Evolutionary conservation across 2,113 vertebrate genomes (phyloP).

Genomic region (Hiodon alosoides): DNA sequence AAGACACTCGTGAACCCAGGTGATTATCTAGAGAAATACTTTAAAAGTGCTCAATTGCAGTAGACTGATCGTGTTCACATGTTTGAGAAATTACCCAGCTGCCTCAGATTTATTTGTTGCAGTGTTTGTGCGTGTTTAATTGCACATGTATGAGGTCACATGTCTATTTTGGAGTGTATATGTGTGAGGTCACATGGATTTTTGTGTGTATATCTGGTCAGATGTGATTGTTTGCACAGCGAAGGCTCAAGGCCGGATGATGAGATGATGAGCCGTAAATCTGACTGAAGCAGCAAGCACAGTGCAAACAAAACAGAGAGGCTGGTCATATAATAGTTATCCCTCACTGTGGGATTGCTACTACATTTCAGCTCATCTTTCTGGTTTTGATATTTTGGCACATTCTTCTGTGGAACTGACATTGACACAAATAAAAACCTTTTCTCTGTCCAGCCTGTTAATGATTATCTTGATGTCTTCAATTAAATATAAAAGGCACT

Average conservation of each 20-base stretch:
- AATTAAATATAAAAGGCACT: constrained; percentile 74
- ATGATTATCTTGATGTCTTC: constrained; percentile 68
- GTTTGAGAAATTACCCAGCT: too few relatives aligned
- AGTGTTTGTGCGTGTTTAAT: not conserved
- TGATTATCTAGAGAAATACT: too few relatives aligned
- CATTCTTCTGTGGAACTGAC: constrained; percentile 38
- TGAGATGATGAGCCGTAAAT: constrained; percentile 45
- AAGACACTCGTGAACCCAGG: too few relatives aligned
- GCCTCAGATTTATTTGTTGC: too few relatives aligned
- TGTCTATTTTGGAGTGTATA: not conserved
- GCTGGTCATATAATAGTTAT: constrained; percentile 30
- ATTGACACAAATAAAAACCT: constrained; percentile 23
- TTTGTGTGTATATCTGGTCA: not conserved
- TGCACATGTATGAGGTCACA: not conserved
- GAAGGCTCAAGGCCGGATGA: constrained; percentile 26
- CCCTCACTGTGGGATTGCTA: too few relatives aligned
- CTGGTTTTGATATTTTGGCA: constrained; percentile 23
- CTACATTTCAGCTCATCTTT: too few relatives aligned
- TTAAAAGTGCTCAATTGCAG: too few relatives aligned
- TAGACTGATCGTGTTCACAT: too few relatives aligned
- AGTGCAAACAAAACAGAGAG: constrained; percentile 40
- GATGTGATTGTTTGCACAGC: too few relatives aligned
- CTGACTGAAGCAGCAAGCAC: constrained; percentile 61
- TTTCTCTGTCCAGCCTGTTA: constrained; percentile 49
- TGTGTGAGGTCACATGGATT: not conserved